A percentile compares a stretch with the other conserved stretches of the same genome.
phyloP scores from a whole-genome alignment of 1,140 invertebrate genomes.

The Drosophila auraria region DNA sequence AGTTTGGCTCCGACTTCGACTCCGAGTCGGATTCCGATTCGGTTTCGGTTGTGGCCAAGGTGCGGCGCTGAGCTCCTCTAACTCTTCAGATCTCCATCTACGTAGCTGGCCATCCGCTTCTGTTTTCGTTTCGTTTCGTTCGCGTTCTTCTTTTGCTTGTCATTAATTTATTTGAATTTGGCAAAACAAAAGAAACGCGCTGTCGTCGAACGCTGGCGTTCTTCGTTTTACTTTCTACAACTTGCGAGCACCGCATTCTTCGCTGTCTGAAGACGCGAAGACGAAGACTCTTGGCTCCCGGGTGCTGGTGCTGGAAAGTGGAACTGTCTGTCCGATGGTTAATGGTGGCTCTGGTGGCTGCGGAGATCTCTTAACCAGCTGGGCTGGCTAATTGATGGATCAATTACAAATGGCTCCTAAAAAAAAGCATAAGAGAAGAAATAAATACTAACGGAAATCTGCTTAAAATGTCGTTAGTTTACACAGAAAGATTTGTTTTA shows the following conservation, averaged over 20 bases:
- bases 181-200: conserved; percentile 52
- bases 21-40: conserved; percentile 13
- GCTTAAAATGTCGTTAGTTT: background rate
- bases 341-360: conserved; percentile 5
- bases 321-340: conserved; percentile 29
- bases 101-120: conserved; percentile 28
- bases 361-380: conserved; percentile 1
- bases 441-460: background rate
- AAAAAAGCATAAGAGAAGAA: background rate
- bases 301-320: conserved; percentile 42
- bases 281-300: background rate
- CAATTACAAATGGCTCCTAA: background rate
- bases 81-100: conserved; percentile 32
- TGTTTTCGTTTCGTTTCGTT: conserved; percentile 7
- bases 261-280: conserved; percentile 5
- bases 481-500: too few species aligned
- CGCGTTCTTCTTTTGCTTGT: conserved; percentile 27
- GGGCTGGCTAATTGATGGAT: background rate
- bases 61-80: too few species aligned
- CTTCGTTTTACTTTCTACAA: conserved; percentile 73
- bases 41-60: conserved; percentile 2
- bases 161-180: conserved; percentile 71
- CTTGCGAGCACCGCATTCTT: conserved; percentile 16
- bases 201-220: conserved; percentile 14
- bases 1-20: conserved; percentile 52